Evolutionary conservation across 2,888 invertebrate genomes (phyloP).

Genomic region (Endomychus coccineus): DNA sequence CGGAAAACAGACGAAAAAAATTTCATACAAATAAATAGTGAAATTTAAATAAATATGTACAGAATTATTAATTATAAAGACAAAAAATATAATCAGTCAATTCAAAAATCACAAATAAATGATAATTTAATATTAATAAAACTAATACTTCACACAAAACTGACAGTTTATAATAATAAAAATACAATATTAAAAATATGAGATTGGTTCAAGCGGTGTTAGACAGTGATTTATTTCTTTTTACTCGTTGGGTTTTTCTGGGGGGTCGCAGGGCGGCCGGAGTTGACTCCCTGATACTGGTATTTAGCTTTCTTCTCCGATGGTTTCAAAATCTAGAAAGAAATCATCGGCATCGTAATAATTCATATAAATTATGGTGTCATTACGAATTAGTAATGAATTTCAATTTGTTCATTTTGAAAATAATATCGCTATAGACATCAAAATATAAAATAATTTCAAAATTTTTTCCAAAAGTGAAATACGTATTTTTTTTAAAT

Average conservation of each 20-base stretch:
- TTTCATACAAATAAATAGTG: no score
- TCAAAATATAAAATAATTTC: no score
- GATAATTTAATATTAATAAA: slow-evolving; percentile 27
- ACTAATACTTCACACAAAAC: slow-evolving; percentile 28
- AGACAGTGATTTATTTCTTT: slow-evolving; percentile 51
- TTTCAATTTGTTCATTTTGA: no score
- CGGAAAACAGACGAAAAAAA: no score
- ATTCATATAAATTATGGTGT: no score
- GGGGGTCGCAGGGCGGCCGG: slow-evolving; percentile 78
- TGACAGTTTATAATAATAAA: slow-evolving; percentile 26
- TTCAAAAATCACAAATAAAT: slow-evolving; percentile 23
- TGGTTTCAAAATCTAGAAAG: slow-evolving; percentile 88
- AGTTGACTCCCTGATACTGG: slow-evolving; percentile 86
- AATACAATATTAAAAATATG: slow-evolving; percentile 20
- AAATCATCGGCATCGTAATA: no score
- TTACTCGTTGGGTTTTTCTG: slow-evolving; percentile 67
- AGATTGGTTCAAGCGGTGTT: slow-evolving; percentile 3
- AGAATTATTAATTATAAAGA: no score
- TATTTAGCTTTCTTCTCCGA: slow-evolving; percentile 99
- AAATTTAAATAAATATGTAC: no score
- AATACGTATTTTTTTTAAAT: no score
- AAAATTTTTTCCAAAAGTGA: no score
- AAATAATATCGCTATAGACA: no score
- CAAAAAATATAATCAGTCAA: slow-evolving; percentile 12
- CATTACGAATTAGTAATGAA: no score